A percentile compares a stretch with the other conserved stretches of the same genome.
Conservation (phyloP, 2,797 vertebrate genomes). For the Myripristis jacobus region DNA sequence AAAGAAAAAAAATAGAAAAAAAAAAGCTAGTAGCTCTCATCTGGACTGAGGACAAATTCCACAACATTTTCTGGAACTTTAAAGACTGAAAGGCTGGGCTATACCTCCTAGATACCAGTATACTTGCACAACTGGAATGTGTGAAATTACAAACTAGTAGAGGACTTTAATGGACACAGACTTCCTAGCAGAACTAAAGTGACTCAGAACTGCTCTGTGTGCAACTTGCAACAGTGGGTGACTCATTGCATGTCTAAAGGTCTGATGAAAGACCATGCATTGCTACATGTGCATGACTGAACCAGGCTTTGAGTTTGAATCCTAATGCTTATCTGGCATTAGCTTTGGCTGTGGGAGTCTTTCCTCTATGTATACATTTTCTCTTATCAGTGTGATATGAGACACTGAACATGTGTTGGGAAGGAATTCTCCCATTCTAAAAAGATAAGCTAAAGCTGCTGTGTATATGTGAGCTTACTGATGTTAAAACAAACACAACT, state of each 20-base stretch:
- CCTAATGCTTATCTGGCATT: background rate
- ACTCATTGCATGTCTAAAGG: slow-evolving; percentile 1
- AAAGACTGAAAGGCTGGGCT: slow-evolving; percentile 1
- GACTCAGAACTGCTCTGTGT: background rate
- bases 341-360: slow-evolving; percentile 26
- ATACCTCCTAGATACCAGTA: background rate
- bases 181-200: slow-evolving; percentile 1
- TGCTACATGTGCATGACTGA: slow-evolving; percentile 11
- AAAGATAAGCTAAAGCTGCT: slow-evolving; percentile 51
- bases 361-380: slow-evolving; percentile 42
- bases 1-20: no score
- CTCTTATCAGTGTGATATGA: slow-evolving; percentile 51
- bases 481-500: slow-evolving; percentile 48
- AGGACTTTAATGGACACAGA: background rate
- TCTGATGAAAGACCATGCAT: slow-evolving; percentile 6
- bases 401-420: slow-evolving; percentile 51
- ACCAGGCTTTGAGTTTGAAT: background rate
- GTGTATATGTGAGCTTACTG: slow-evolving; percentile 37
- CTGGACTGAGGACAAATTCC: slow-evolving; percentile 23
- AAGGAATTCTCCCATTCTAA: slow-evolving; percentile 45
- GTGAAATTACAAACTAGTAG: slow-evolving; percentile 62
- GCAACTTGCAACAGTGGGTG: background rate
- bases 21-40: slow-evolving; percentile 61
- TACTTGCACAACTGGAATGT: slow-evolving; percentile 23
- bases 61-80: slow-evolving; percentile 21